These are phyloP conservation scores for Struthidea cinerea DNA, from an alignment of 2,113 vertebrate genomes.

Conservation along the genomic window DNA sequence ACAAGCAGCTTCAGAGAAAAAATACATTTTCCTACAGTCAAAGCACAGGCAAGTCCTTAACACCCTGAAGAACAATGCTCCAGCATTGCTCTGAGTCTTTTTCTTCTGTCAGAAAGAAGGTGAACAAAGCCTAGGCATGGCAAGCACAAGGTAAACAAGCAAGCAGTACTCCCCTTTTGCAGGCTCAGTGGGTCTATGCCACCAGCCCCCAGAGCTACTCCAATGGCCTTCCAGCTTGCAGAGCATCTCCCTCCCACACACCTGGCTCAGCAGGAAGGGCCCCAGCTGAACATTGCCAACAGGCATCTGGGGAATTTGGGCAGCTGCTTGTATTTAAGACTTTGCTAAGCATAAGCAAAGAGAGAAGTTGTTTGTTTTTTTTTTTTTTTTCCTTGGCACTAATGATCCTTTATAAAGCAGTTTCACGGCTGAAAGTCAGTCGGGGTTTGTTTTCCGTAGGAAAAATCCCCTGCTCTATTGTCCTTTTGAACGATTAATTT, in stretches of 20 bases:
- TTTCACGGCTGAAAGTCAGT: neutral
- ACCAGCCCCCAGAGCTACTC: neutral
- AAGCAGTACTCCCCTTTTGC: accelerated
- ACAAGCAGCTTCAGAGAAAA: neutral
- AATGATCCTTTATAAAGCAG: neutral
- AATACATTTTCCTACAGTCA: neutral
- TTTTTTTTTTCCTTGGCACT: neutral
- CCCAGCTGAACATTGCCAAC: neutral
- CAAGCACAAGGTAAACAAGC: neutral
- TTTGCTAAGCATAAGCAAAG: neutral
- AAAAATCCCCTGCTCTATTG: neutral
- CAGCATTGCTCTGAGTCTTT: neutral
- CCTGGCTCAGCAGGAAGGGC: neutral
- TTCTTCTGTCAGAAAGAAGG: neutral
- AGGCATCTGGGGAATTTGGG: neutral
- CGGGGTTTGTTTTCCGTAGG: accelerated
- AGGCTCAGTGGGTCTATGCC: neutral
- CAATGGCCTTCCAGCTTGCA: neutral
- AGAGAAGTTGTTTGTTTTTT: neutral
- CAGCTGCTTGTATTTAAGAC: neutral
- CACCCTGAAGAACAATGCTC: neutral
- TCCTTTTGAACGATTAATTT: neutral
- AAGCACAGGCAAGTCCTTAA: neutral
- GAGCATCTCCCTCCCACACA: neutral
- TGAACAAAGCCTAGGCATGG: neutral